Evolutionary conservation across 2,888 invertebrate genomes (phyloP), one percentile per base, ranked within the genome.

Genomic region (Erannis defoliaria): DNA sequence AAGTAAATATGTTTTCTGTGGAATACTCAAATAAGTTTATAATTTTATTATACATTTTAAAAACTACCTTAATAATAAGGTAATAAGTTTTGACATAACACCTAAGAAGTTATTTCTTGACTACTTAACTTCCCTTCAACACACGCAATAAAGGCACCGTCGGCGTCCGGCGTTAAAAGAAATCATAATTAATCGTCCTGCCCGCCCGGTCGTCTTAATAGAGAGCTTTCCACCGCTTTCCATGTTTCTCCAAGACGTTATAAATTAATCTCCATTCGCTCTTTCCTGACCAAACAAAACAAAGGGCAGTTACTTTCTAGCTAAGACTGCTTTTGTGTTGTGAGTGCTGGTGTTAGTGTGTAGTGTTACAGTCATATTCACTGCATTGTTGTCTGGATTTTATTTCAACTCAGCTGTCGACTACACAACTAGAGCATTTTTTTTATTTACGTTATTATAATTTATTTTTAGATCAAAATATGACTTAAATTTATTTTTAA

Each of bases 201-300:
- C 81, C 62, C 84, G 84, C 84, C 85, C 81, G 84, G 82, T 81
- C 82, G 84, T 81, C 89, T 88, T 89, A 89, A 90, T 90, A 90
- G 89, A 89, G 90, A 90, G 88, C 85, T 67, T 67, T 67, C 66
- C 66, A 67, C 83, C 81, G 86, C 82, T 88, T 85, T 84, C 88
- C 87, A 87, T 90, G 90, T 91, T 90, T 88, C 89, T 86, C 82
- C 78, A 84, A 72, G 82, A 86, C 83, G 86, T 89, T 90, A 89
- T 89, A 92, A 90, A 92, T 92, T 90, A 91, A 90, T 92, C 90
- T 90, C 90, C 79, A 90, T 92, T 87, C 85, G 76, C 81, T 75
- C 76, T 79, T 79, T 80, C 77, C 72, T 76, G 74, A 73, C 77
- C 72, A 81, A 85, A 84, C 79, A 84, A 88, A 85, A 88, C 85